These are phyloP conservation scores for Scolanthus callimorphus DNA, from an alignment of 92 coral and sea anemone genomes.

Conservation along the genomic window DNA sequence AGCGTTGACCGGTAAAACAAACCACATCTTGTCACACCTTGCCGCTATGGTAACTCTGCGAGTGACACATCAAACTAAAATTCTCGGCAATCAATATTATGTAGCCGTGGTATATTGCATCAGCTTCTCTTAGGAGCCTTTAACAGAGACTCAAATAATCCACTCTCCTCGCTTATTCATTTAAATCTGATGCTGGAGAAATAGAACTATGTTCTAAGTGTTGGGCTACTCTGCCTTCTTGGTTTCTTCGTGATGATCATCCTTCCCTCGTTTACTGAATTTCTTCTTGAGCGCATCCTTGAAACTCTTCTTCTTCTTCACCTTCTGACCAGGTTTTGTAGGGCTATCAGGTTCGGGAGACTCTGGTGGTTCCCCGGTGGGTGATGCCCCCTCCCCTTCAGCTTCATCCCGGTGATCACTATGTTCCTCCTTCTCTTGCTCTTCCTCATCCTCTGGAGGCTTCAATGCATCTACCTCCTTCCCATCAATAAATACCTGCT, in stretches of 20 bases:
- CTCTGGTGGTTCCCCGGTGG: conserved; percentile 30
- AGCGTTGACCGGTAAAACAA: background rate
- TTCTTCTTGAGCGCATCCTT: conserved; percentile 68
- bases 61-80: no score
- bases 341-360: conserved; percentile 68
- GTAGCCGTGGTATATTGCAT: no score
- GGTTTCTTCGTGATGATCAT: conserved; percentile 50
- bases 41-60: no score
- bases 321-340: conserved; percentile 58
- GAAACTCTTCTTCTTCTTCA: conserved; percentile 89
- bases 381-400: conserved; percentile 40
- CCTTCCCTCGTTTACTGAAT: conserved; percentile 62
- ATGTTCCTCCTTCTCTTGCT: conserved; percentile 17
- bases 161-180: background rate
- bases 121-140: no score
- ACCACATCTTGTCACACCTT: no score
- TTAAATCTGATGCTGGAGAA: background rate
- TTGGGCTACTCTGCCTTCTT: conserved; percentile 21
- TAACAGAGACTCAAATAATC: no score
- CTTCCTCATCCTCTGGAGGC: conserved; percentile 10
- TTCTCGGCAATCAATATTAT: no score
- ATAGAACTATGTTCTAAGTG: background rate
- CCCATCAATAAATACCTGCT: conserved; percentile 24
- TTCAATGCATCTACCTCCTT: conserved; percentile 18
- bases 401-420: conserved; percentile 38